Conservation (phyloP, 2,797 vertebrate species). For the Falco peregrinus region DNA sequence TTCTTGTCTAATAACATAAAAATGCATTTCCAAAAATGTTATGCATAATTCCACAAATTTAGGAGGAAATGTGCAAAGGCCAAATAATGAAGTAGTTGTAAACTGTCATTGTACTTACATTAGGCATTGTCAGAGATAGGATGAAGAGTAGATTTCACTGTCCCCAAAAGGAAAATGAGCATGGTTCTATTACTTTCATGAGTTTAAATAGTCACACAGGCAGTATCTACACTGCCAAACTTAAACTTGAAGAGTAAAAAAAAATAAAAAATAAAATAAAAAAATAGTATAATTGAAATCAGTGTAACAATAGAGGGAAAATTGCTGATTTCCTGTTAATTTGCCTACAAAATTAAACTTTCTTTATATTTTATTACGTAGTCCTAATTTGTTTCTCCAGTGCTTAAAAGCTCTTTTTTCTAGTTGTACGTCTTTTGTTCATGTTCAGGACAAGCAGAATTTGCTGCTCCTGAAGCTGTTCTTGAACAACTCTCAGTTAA, state of each 20-base stretch:
- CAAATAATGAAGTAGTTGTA: neutral
- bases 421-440: neutral
- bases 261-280: neutral
- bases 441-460: neutral
- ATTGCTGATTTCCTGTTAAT: neutral
- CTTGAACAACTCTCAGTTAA: neutral
- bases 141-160: neutral
- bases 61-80: neutral
- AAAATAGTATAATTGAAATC: neutral
- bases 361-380: neutral
- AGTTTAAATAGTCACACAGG: neutral
- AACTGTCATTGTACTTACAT: neutral
- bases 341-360: neutral
- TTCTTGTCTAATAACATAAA: neutral
- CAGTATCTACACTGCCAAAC: neutral
- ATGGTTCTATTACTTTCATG: neutral
- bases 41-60: neutral
- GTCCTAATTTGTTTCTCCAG: neutral
- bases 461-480: neutral
- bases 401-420: neutral
- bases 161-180: neutral
- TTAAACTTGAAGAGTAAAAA: neutral
- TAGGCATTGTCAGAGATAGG: neutral
- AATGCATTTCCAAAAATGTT: neutral
- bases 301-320: neutral